A percentile compares a stretch with the other conserved stretches of the same genome.
These are phyloP conservation scores for Malurus melanocephalus DNA, from an alignment of 2,113 vertebrate genomes.

Conservation along the genomic window DNA sequence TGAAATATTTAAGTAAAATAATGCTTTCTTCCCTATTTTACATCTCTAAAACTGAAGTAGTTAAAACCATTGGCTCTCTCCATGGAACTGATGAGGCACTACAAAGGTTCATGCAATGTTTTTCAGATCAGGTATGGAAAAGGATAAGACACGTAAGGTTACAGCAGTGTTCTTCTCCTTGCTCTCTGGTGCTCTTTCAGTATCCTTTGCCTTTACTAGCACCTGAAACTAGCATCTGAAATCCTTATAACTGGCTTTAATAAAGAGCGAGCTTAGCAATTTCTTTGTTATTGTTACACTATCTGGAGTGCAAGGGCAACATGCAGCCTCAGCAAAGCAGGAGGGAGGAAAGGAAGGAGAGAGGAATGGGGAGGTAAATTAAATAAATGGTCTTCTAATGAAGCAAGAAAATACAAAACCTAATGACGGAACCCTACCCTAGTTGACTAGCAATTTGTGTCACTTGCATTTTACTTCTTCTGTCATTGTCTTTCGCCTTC, in stretches of 20 bases:
- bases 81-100: not conserved
- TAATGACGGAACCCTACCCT: not conserved
- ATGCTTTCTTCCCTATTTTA: not conserved
- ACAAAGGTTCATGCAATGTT: not conserved
- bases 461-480: conserved; percentile 17
- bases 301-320: not conserved
- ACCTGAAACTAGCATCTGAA: not conserved
- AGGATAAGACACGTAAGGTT: not conserved
- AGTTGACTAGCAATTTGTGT: not conserved
- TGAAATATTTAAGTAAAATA: not conserved
- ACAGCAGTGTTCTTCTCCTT: not conserved
- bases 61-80: not conserved
- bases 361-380: not conserved
- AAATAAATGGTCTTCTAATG: not conserved
- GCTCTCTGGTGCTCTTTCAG: not conserved
- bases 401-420: not conserved
- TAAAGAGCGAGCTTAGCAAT: not conserved
- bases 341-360: not conserved
- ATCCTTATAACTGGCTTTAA: not conserved
- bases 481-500: conserved; percentile 4
- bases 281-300: not conserved
- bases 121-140: not conserved
- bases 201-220: not conserved
- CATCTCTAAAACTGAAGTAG: not conserved
- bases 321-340: not conserved